Evolutionary conservation across 2,797 vertebrate genomes (phyloP).

Genomic region (Neosilurus mollespiculum): DNA sequence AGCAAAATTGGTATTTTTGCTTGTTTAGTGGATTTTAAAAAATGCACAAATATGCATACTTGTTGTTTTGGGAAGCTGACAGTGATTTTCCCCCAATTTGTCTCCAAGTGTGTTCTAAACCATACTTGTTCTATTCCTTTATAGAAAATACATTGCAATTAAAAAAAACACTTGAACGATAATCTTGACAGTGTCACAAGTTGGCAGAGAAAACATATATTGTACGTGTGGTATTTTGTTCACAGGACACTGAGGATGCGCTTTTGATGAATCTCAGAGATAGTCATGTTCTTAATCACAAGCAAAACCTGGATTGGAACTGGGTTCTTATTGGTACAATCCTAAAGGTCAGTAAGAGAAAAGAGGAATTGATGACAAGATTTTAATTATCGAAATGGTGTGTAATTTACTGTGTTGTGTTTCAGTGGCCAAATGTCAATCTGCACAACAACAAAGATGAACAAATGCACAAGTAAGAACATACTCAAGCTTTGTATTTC

Average conservation of each 20-base stretch:
- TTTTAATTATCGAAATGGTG: background rate
- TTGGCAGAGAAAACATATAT: background rate
- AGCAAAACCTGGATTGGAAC: slow-evolving; percentile 97
- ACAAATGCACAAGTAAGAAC: slow-evolving; percentile 90
- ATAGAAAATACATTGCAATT: background rate
- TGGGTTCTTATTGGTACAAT: slow-evolving; percentile 97
- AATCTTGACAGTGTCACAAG: background rate
- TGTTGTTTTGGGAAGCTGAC: no score
- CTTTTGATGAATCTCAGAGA: slow-evolving; percentile 91
- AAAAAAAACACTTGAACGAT: no score
- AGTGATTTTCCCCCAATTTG: no score
- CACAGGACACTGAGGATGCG: slow-evolving; percentile 94
- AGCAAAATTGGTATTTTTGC: no score
- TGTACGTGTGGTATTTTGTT: slow-evolving; percentile 42
- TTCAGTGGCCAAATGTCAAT: slow-evolving; percentile 95
- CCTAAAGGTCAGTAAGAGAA: slow-evolving; percentile 81
- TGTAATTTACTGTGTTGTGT: slow-evolving; percentile 4
- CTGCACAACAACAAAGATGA: slow-evolving; percentile 98
- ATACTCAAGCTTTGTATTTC: background rate
- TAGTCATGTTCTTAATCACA: slow-evolving; percentile 96
- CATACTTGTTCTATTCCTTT: no score
- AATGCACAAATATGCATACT: no score
- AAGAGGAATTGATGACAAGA: slow-evolving; percentile 13
- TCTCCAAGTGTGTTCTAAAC: no score
- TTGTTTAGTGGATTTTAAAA: no score